Conservation (phyloP, 1,140 invertebrate species). For the Heliconius hermathena region DNA sequence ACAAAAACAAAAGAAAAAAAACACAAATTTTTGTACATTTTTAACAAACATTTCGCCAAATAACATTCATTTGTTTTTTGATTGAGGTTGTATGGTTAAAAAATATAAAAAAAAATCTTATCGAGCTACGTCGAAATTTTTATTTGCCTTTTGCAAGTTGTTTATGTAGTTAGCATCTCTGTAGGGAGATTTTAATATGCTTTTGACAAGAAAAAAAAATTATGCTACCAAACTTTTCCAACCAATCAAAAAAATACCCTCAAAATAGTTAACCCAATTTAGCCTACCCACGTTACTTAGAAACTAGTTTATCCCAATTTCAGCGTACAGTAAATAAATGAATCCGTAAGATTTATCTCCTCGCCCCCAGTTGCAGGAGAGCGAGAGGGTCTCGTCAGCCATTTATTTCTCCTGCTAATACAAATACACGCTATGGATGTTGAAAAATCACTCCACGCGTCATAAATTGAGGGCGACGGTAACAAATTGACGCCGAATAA, state of each 20-base stretch:
- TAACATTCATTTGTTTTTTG: too few relatives aligned
- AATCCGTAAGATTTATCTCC: constrained; percentile 13
- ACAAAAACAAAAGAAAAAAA: too few relatives aligned
- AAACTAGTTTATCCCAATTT: background rate
- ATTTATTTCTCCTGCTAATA: background rate
- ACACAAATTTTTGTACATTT: too few relatives aligned
- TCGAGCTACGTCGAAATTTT: too few relatives aligned
- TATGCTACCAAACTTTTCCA: too few relatives aligned
- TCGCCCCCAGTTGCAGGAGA: constrained; percentile 1
- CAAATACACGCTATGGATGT: constrained; percentile 16
- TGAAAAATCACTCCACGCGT: constrained; percentile 23
- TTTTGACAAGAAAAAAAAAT: too few relatives aligned
- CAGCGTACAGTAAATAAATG: constrained; percentile 10
- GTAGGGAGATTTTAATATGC: too few relatives aligned
- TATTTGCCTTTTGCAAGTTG: too few relatives aligned
- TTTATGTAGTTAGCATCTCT: too few relatives aligned
- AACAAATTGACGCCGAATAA: constrained; percentile 14
- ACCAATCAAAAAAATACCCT: too few relatives aligned
- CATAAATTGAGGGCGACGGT: constrained; percentile 18
- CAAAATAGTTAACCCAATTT: background rate
- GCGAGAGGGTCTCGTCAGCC: constrained; percentile 17
- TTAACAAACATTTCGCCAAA: too few relatives aligned
- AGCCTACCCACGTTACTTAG: background rate
- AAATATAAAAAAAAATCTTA: background rate
- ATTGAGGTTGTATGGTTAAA: background rate